These are phyloP conservation scores for Drosophila neotestacea DNA, from an alignment of 2,888 invertebrate genomes.

Conservation along the genomic window DNA sequence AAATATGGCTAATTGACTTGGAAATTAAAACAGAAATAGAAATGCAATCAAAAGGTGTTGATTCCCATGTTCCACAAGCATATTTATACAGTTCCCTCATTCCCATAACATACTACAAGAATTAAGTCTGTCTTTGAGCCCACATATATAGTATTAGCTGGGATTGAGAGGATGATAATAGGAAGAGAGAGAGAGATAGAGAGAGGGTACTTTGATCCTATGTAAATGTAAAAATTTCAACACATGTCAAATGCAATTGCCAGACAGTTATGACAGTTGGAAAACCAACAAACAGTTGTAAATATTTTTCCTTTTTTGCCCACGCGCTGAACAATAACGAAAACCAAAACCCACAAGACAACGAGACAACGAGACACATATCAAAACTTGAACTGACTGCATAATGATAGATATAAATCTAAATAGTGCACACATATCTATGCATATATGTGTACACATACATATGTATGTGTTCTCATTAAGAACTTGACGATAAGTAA, in stretches of 20 bases:
- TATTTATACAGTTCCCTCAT: constrained; percentile 9
- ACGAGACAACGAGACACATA: constrained; percentile 31
- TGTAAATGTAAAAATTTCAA: constrained; percentile 34
- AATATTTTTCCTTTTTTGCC: constrained; percentile 36
- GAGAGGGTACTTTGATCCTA: constrained; percentile 26
- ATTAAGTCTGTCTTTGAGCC: constrained; percentile 12
- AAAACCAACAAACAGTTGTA: constrained; percentile 19
- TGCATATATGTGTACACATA: background rate
- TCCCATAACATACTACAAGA: background rate
- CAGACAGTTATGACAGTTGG: constrained; percentile 60
- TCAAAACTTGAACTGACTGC: constrained; percentile 39
- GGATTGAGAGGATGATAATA: background rate
- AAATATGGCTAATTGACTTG: constrained; percentile 36
- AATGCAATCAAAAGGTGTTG: constrained; percentile 20
- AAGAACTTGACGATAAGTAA: constrained; percentile 22
- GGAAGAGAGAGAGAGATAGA: background rate
- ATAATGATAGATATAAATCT: constrained; percentile 50
- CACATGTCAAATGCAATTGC: constrained; percentile 59
- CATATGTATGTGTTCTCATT: constrained; percentile 7
- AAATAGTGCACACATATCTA: constrained; percentile 8
- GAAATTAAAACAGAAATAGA: background rate
- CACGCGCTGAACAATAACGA: constrained; percentile 51
- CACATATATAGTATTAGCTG: constrained; percentile 17
- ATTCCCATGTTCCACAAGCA: constrained; percentile 22
- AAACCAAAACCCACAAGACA: constrained; percentile 20